These are phyloP conservation scores for Sebastiscus albofasciatus DNA, from an alignment of 2,797 vertebrate genomes.

Conservation along the genomic window DNA sequence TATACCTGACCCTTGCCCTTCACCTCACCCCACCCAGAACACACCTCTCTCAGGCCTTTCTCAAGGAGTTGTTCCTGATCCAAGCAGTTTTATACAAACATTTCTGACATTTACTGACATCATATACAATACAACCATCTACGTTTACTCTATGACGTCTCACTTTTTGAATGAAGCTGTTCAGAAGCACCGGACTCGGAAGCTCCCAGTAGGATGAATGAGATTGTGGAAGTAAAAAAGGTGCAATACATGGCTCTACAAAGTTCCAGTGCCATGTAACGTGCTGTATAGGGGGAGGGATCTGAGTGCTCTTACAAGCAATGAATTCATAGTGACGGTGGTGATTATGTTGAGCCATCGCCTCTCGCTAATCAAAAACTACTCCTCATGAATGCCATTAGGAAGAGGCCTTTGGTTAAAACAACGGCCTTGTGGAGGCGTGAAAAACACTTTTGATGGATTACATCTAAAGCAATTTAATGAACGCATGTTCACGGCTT, in stretches of 20 bases:
- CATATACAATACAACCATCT: rapidly evolving
- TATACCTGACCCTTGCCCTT: no score
- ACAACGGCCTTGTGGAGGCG: not conserved
- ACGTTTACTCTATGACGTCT: no score
- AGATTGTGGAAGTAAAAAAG: not conserved
- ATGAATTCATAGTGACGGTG: not conserved
- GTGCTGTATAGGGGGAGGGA: not conserved
- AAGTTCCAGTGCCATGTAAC: not conserved
- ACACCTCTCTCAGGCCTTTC: no score
- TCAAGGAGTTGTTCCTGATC: no score
- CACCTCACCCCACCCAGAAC: no score
- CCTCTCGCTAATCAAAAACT: not conserved
- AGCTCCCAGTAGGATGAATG: not conserved
- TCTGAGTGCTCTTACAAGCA: not conserved
- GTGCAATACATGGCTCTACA: not conserved
- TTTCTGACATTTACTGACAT: no score
- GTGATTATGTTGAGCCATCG: not conserved
- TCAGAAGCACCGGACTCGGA: not conserved
- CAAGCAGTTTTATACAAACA: no score
- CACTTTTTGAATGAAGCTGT: no score
- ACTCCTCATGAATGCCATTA: not conserved
- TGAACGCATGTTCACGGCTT: not conserved
- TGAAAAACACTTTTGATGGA: slow-evolving; percentile 30
- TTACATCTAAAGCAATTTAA: slow-evolving; percentile 8
- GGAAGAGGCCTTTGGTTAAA: slow-evolving; percentile 1